Percentiles rank a stretch among this genome's conserved stretches.
Evolutionary conservation across 2,797 vertebrate species (phyloP).

Genomic region (Acanthurus leucopareius): DNA sequence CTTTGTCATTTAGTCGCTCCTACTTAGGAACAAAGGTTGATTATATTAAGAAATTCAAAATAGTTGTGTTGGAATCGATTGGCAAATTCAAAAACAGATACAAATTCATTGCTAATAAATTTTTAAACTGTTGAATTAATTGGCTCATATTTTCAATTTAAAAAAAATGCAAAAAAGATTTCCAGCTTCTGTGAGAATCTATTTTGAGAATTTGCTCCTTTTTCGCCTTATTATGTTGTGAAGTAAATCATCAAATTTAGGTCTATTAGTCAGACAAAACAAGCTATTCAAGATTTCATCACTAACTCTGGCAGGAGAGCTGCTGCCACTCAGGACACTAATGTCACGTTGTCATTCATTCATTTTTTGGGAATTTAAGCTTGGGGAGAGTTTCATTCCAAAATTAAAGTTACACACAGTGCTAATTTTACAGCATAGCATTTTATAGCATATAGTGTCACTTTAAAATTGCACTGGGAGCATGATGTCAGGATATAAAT

Average conservation of each 20-base stretch:
- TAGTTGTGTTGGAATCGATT: not conserved
- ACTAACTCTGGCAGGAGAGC: not conserved
- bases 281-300: not conserved
- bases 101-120: not conserved
- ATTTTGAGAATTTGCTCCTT: not conserved
- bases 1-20: slow-evolving; percentile 34
- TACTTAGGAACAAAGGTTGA: not conserved
- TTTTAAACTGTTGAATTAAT: not conserved
- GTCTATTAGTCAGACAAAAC: not conserved
- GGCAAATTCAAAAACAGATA: not conserved
- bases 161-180: not conserved
- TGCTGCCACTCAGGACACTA: not conserved
- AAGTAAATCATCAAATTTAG: not conserved
- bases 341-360: not conserved
- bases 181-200: not conserved
- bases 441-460: not conserved
- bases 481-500: not conserved
- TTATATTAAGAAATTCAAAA: not conserved
- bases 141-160: not conserved
- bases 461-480: not conserved
- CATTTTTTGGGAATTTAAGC: not conserved
- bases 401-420: not conserved
- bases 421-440: too few species aligned
- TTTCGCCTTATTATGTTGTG: not conserved
- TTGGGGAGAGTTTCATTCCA: not conserved